Evolutionary conservation across 2,797 vertebrate genomes (phyloP), one percentile per base, ranked within the genome.

Genomic region (Pseudochromis fuscus): DNA sequence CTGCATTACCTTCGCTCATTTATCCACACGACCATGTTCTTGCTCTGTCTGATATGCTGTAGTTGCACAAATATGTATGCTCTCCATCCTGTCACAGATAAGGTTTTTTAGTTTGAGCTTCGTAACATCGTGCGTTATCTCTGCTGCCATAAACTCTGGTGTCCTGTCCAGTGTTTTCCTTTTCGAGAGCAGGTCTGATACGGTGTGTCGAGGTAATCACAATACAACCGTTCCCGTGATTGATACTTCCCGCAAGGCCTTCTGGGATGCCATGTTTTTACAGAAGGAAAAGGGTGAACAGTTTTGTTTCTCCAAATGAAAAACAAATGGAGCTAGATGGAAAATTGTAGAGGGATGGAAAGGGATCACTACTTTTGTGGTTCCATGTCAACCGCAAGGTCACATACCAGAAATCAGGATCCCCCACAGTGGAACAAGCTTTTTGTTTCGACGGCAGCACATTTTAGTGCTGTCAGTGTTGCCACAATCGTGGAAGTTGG

Each of bases 271-370:
- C 71, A 57, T 91, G 89, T 91, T 92, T 93, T 92, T 67, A 92
- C 90, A 92, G 89, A 59, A 84, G 79, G 83, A 88, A 87, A 86
- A 78, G 81, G 76, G 88, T 85, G 84, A 91, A 84, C 73, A 84
- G 75, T 91, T 92, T 83, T 91, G 84, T 89, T 92, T 82, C 84
- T 89, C 70, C 48, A 87, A 91, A 92, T 91, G 81, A 90, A 92
- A 91, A 90, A 91, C 88, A 92, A 92, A 90, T 90, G 87, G 79
- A 74, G 70, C 67, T 80, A 55, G 65, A 88, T 91, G 91, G 91
- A 92, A 92, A 92, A 89, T 84, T 89, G 87, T 56, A 62, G 68
- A 80, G 64, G 69, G 72, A 86, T 87, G 86, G 84, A 90, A 89
- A 82, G 82, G 79, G 81, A 89, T 90, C 84, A 83, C 83, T 87